Conservation (phyloP, 2,113 vertebrate species). For the Colinus virginianus region DNA sequence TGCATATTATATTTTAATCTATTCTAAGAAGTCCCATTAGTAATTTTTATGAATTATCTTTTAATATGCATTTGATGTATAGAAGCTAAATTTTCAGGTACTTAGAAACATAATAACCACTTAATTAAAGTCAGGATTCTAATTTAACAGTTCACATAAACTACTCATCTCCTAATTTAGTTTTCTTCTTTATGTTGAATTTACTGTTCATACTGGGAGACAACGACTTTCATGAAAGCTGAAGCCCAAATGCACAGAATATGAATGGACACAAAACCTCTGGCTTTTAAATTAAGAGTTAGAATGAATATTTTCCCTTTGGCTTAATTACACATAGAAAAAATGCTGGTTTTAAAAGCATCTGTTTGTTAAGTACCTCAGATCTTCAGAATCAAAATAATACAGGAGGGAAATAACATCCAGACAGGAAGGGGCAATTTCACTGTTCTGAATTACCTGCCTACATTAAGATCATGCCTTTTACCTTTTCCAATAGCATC, state of each 20-base stretch:
- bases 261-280: background rate
- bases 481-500: background rate
- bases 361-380: background rate
- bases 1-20: background rate
- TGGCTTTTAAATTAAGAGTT: background rate
- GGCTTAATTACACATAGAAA: background rate
- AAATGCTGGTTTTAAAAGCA: background rate
- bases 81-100: background rate
- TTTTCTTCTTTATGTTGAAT: background rate
- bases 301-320: background rate
- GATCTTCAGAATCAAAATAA: background rate
- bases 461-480: background rate
- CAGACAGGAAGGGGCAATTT: background rate
- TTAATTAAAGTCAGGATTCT: constrained; percentile 25
- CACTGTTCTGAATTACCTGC: background rate
- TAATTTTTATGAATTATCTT: background rate
- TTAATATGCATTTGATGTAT: background rate
- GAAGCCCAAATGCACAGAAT: background rate
- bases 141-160: constrained; percentile 31
- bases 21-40: background rate
- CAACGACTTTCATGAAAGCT: background rate
- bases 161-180: constrained; percentile 1
- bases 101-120: constrained; percentile 7
- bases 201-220: background rate
- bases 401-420: background rate